Evolutionary conservation across 2,797 vertebrate species (phyloP).

Genomic region (Odontamblyopus rebecca): DNA sequence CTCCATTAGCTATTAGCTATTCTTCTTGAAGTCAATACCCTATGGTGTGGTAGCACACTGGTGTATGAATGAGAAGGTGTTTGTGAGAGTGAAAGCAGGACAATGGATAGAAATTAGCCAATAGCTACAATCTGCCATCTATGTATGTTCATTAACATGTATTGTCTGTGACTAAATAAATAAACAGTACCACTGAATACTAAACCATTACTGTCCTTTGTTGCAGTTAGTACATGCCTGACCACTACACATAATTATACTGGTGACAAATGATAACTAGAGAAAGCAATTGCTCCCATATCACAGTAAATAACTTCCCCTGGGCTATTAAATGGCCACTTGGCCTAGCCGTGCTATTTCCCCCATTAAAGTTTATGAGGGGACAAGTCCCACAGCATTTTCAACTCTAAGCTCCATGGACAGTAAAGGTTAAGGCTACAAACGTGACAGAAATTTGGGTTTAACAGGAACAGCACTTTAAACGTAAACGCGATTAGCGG

Average conservation of each 20-base stretch:
- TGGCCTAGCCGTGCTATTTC: slow-evolving; percentile 47
- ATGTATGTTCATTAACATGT: no score
- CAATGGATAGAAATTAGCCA: no score
- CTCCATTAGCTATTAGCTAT: no score
- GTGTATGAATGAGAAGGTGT: no score
- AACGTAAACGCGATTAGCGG: background rate
- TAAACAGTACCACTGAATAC: background rate
- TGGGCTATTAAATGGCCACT: slow-evolving; percentile 47
- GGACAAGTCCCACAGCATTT: slow-evolving; percentile 39
- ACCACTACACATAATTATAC: slow-evolving; percentile 14
- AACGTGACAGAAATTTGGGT: background rate
- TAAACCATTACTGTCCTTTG: background rate
- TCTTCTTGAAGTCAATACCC: no score
- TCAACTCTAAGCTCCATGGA: slow-evolving; percentile 38
- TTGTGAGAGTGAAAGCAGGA: no score
- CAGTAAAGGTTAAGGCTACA: slow-evolving; percentile 15
- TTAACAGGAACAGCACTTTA: background rate
- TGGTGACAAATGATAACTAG: slow-evolving; percentile 30
- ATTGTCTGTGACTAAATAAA: no score
- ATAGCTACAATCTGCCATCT: no score
- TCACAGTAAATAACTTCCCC: slow-evolving; percentile 64
- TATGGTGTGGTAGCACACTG: no score
- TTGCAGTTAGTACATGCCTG: background rate
- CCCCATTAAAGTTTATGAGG: slow-evolving; percentile 50
- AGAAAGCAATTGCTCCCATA: slow-evolving; percentile 51